A percentile compares a stretch with the other conserved stretches of the same genome.
phyloP scores from a whole-genome alignment of 1,140 invertebrate species.

The Meloidogyne exigua region DNA sequence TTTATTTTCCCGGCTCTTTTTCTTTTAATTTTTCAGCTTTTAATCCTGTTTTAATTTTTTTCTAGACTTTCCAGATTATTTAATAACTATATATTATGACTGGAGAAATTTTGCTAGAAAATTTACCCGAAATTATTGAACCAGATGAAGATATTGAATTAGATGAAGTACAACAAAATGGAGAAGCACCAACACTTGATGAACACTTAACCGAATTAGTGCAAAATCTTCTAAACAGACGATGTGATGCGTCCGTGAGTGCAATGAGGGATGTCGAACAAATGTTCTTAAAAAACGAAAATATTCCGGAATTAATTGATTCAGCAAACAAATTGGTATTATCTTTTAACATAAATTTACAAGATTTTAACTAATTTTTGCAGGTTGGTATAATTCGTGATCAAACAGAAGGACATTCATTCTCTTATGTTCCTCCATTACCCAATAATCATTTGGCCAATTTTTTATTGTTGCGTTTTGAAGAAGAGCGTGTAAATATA shows the following conservation, averaged over 20 bases:
- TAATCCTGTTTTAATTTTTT: no score
- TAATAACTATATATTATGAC: no score
- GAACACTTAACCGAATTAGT: conserved; percentile 17
- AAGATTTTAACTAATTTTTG: neutral
- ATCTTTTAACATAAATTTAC: neutral
- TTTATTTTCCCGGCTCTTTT: no score
- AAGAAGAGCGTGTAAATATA: conserved; percentile 22
- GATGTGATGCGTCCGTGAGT: neutral
- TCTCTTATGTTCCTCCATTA: neutral
- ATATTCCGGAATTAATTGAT: conserved; percentile 18
- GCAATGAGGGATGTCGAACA: conserved; percentile 19
- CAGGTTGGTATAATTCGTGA: conserved; percentile 2
- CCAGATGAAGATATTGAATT: no score
- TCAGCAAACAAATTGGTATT: conserved; percentile 10
- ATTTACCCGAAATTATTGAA: no score
- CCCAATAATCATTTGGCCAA: conserved; percentile 22
- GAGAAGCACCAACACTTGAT: no score
- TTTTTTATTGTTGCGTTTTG: conserved; percentile 17
- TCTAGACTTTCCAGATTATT: no score
- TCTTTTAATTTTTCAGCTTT: no score
- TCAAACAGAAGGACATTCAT: neutral
- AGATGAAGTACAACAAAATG: no score
- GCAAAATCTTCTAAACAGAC: conserved; percentile 19
- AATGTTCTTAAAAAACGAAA: neutral
- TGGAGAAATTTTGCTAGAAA: no score